phyloP scores from a whole-genome alignment of 2,113 vertebrate genomes.

The Maccullochella peelii region DNA sequence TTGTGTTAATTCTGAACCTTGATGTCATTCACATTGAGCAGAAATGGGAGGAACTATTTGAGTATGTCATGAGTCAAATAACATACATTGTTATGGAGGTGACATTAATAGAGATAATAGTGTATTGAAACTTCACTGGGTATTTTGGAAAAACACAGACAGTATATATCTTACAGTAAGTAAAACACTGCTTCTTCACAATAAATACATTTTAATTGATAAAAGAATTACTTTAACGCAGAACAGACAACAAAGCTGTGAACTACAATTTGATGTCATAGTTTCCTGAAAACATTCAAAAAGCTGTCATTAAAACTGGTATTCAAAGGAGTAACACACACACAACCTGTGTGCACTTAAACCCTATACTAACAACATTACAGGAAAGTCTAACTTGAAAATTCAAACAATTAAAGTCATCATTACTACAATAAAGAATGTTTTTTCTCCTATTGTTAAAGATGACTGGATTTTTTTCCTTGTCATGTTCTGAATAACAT shows the following conservation, averaged over 20 bases:
- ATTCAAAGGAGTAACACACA: not conserved
- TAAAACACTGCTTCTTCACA: not conserved
- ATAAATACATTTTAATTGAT: constrained; percentile 47
- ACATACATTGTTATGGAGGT: not conserved
- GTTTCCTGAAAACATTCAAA: not conserved
- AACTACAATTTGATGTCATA: not conserved
- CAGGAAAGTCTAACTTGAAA: not conserved
- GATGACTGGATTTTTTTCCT: too few relatives aligned
- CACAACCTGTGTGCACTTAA: not conserved
- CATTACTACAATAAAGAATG: not conserved
- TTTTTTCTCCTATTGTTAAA: not conserved
- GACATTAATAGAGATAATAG: not conserved
- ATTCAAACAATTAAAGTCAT: not conserved
- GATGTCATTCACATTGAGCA: not conserved
- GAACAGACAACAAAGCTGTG: not conserved
- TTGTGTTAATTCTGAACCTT: not conserved
- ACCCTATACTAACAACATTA: not conserved
- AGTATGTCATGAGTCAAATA: not conserved
- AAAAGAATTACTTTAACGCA: not conserved
- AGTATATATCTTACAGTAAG: not conserved
- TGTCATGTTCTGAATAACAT: not conserved
- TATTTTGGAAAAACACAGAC: not conserved
- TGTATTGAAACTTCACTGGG: not conserved
- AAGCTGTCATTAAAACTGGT: not conserved
- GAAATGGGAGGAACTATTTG: not conserved